These are phyloP conservation scores for Pristionchus pacificus DNA, from an alignment of 1,140 invertebrate genomes.

Conservation along the genomic window DNA sequence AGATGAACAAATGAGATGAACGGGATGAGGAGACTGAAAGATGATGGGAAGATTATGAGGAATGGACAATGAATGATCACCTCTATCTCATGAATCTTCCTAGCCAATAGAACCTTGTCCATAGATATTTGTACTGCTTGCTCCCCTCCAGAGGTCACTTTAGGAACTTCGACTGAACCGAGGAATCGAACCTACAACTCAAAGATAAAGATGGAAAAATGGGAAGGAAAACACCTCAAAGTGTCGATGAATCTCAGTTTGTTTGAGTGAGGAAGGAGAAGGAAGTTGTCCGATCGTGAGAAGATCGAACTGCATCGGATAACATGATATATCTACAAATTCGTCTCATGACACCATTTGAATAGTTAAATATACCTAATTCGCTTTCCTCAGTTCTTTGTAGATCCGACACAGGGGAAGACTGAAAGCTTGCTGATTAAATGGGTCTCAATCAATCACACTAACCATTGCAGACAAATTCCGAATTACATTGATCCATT, in stretches of 20 bases:
- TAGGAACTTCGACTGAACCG: not conserved
- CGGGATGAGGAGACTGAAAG: not conserved
- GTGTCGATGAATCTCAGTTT: not conserved
- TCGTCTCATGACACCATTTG: not conserved
- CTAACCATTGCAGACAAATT: not conserved
- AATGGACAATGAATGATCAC: too few relatives aligned
- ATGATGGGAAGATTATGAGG: too few relatives aligned
- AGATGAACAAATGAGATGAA: not conserved
- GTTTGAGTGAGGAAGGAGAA: not conserved
- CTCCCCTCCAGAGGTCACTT: not conserved
- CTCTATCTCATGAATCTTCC: not conserved
- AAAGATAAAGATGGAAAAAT: too few relatives aligned
- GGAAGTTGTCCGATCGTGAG: not conserved
- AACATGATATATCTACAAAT: too few relatives aligned
- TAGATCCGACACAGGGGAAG: too few relatives aligned
- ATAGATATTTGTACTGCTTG: not conserved
- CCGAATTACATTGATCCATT: not conserved
- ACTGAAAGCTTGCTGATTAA: too few relatives aligned
- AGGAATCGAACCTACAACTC: not conserved
- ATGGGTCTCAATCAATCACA: not conserved
- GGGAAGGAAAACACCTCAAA: too few relatives aligned
- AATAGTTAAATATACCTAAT: not conserved
- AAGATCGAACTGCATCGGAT: not conserved
- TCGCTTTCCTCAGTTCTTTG: too few relatives aligned
- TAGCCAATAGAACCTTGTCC: not conserved